Percentiles rank a stretch among this genome's conserved stretches.
phyloP scores from a whole-genome alignment of 2,888 invertebrate genomes.

The Camptogramma bilineatum region DNA sequence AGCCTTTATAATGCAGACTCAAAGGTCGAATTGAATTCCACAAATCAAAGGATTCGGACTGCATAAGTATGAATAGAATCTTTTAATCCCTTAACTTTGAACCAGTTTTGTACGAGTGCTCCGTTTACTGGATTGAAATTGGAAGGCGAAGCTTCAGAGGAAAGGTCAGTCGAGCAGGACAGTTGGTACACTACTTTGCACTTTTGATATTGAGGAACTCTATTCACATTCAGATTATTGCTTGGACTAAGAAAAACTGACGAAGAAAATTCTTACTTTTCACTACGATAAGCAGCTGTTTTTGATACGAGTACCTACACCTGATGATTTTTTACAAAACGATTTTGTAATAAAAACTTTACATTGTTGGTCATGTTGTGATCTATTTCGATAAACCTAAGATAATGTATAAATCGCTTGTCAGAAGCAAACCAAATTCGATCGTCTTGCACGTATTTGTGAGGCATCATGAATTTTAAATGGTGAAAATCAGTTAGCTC shows the following conservation, averaged over 20 bases:
- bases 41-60: conserved; percentile 64
- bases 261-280: not conserved
- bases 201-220: conserved; percentile 1
- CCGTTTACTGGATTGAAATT: conserved; percentile 9
- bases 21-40: conserved; percentile 68
- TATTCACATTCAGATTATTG: not conserved
- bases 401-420: too few species aligned
- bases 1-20: conserved; percentile 67
- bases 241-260: not conserved
- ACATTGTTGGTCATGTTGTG: too few species aligned
- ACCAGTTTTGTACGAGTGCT: conserved; percentile 20
- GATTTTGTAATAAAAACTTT: too few species aligned
- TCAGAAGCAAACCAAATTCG: too few species aligned
- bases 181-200: conserved; percentile 2
- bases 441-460: too few species aligned
- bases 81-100: conserved; percentile 24
- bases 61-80: conserved; percentile 31
- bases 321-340: too few species aligned
- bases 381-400: too few species aligned
- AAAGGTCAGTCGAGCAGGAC: not conserved
- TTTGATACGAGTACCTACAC: too few species aligned
- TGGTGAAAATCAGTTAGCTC: too few species aligned
- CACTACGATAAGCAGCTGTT: not conserved
- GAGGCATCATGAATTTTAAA: too few species aligned
- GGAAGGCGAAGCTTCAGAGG: not conserved